Conservation (phyloP, 2,113 vertebrate genomes). For the Pelecanoides urinatrix region DNA sequence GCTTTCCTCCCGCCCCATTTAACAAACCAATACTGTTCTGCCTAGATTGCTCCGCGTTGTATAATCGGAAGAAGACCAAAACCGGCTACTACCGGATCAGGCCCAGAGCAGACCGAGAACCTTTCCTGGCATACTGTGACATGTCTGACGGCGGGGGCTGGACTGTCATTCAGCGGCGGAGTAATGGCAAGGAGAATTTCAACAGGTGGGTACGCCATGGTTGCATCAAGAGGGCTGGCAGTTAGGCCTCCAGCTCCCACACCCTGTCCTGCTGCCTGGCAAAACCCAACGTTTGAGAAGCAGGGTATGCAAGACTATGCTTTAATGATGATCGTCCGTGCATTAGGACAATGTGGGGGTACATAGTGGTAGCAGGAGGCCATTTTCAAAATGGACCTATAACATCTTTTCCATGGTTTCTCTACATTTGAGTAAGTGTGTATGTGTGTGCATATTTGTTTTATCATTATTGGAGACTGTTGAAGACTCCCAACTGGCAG, state of each 20-base stretch:
- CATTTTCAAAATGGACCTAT: not conserved
- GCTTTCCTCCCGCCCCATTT: accelerated
- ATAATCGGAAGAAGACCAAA: slow-evolving; percentile 65
- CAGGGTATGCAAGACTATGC: not conserved
- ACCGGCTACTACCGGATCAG: slow-evolving; percentile 85
- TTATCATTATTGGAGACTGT: not conserved
- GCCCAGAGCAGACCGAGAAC: slow-evolving; percentile 75
- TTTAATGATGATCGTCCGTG: not conserved
- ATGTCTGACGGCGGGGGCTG: slow-evolving; percentile 90
- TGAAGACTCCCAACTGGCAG: not conserved
- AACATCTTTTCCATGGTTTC: not conserved
- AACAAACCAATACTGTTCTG: accelerated
- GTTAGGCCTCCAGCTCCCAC: not conserved
- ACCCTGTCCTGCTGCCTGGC: not conserved
- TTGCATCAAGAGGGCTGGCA: not conserved
- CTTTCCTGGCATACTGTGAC: slow-evolving; percentile 86
- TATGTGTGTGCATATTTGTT: not conserved
- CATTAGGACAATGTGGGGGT: not conserved
- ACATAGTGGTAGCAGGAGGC: not conserved
- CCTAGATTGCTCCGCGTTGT: slow-evolving; percentile 84
- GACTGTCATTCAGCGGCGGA: slow-evolving; percentile 86
- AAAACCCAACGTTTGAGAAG: not conserved
- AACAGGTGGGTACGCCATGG: slow-evolving; percentile 66
- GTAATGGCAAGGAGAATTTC: slow-evolving; percentile 85
- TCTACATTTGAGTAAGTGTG: not conserved